Conservation (phyloP, 2,888 invertebrate genomes). For the Sphinx pinastri region DNA sequence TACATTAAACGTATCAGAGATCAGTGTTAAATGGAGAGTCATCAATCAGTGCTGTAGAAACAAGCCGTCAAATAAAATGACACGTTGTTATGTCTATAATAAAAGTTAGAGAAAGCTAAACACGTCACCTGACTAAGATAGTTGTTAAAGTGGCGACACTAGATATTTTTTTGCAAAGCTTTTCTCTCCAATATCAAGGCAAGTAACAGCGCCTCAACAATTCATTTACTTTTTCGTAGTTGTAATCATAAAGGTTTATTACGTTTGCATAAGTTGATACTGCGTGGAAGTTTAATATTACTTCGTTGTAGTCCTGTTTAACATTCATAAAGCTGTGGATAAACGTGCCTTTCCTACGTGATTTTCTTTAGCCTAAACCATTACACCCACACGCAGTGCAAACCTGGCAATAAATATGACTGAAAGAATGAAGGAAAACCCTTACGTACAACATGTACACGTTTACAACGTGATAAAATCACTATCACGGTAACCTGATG, state of each 20-base stretch:
- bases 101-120: constrained; percentile 27
- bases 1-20: constrained; percentile 39
- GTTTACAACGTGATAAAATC: not conserved
- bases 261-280: not conserved
- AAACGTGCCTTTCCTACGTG: constrained; percentile 31
- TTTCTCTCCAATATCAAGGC: not conserved
- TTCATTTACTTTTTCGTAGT: constrained; percentile 8
- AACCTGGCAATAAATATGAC: constrained; percentile 8
- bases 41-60: constrained; percentile 61
- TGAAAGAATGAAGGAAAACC: not conserved
- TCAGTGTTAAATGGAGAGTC: constrained; percentile 44
- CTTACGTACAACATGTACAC: not conserved
- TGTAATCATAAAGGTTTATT: not conserved
- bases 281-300: constrained; percentile 14
- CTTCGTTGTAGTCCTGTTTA: constrained; percentile 1
- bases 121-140: not conserved
- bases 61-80: constrained; percentile 49
- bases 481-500: not conserved
- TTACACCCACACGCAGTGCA: not conserved
- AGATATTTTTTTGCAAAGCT: not conserved
- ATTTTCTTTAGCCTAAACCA: constrained; percentile 26
- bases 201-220: not conserved
- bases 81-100: constrained; percentile 36
- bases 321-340: constrained; percentile 11
- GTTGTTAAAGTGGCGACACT: constrained; percentile 6